Evolutionary conservation across 37 sponge, comb jelly and placozoan genomes (phyloP), one percentile per base, ranked within the genome.

Genomic region (Halichondria panicea): DNA sequence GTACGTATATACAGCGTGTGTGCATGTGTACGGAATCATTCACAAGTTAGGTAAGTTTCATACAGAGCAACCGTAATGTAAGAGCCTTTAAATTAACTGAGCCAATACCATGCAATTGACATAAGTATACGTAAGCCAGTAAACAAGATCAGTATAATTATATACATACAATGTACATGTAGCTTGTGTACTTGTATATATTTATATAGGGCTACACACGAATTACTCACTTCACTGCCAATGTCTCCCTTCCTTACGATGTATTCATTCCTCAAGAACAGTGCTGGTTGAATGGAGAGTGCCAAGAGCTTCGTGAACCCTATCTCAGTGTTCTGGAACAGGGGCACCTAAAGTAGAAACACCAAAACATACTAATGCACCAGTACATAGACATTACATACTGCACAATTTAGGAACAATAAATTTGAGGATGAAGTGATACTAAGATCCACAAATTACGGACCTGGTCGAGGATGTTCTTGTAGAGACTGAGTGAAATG

Each of bases 381-480:
- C 18, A 41, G 11, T 67, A 42, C 45, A 37, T 7, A 59, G 7
- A 59, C 8, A 59, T 59, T 21, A 59, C 60, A 59, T 21, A 7
- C 12, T 8, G n/a, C 25, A 59, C 25, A 59, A 8, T 12, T 27
- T 7, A 58, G 8, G 18, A 7, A 25, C 4, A 22, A 7, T 58
- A 12, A 21, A 58, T n/a, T 6, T 58, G 60, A 35, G 36, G 13
- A 5, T 63, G 3, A 28, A 9, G 57, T 56, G 8, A 3, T 70
- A 72, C n/a, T n/a, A n/a, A n/a, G n/a, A n/a, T n/a, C n/a, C n/a
- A n/a, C n/a, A n/a, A n/a, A n/a, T n/a, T n/a, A n/a, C n/a, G n/a
- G n/a, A 87, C 92, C 76, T 91, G 77, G 43, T 91, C 92, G 66
- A 91, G 82, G 43, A 86, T 68, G 12, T 66, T 74, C 76, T 91